Conservation (phyloP, 2,797 vertebrate genomes). For the Pipistrellus nathusii region DNA sequence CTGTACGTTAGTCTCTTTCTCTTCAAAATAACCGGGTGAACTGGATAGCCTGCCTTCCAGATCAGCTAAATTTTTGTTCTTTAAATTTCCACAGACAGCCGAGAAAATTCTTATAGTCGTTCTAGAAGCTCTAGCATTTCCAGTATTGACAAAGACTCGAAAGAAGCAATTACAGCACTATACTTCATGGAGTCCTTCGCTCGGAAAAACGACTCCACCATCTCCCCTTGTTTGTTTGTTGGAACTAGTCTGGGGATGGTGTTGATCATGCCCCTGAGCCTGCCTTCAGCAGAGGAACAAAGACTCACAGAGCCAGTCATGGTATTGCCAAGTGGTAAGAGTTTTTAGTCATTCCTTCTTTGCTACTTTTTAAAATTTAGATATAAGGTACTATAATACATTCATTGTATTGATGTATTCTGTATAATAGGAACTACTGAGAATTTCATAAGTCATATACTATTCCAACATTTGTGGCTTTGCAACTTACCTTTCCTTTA, state of each 20-base stretch:
- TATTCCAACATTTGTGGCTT: slow-evolving; percentile 3
- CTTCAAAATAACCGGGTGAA: slow-evolving; percentile 26
- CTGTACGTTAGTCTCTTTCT: not conserved
- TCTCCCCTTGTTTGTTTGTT: slow-evolving; percentile 96
- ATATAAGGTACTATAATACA: slow-evolving; percentile 12
- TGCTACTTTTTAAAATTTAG: slow-evolving; percentile 48
- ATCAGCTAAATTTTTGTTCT: slow-evolving; percentile 62
- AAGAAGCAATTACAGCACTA: slow-evolving; percentile 96
- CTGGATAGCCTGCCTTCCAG: slow-evolving; percentile 16
- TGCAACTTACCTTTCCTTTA: slow-evolving; percentile 22
- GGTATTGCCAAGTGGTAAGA: slow-evolving; percentile 94
- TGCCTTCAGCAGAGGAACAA: slow-evolving; percentile 93
- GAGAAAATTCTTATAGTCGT: slow-evolving; percentile 97
- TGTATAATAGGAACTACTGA: slow-evolving; percentile 46
- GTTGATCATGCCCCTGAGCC: slow-evolving; percentile 94
- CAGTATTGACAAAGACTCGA: slow-evolving; percentile 98
- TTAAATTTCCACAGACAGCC: slow-evolving; percentile 90
- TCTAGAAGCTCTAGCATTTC: slow-evolving; percentile 99
- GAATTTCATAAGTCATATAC: not conserved
- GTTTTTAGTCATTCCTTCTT: slow-evolving; percentile 46
- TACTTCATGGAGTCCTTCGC: slow-evolving; percentile 96
- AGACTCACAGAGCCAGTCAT: slow-evolving; percentile 94
- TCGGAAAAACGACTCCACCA: slow-evolving; percentile 91
- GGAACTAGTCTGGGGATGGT: slow-evolving; percentile 97
- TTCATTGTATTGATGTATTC: slow-evolving; percentile 26